Conservation (phyloP, 1,140 invertebrate species). For the Atopsyche davidsoni region DNA sequence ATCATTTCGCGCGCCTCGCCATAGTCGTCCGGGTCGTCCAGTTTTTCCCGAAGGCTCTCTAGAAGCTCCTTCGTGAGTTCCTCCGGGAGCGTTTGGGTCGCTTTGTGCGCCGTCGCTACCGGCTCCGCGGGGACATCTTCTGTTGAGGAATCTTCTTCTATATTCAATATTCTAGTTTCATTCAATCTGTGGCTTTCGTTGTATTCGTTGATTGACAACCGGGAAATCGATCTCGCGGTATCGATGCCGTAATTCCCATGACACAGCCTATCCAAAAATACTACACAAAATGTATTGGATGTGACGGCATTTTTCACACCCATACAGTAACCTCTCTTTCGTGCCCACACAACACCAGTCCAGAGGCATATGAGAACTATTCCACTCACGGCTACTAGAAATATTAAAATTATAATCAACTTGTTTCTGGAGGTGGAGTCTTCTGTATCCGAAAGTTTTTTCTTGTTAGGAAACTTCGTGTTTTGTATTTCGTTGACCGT, state of each 20-base stretch:
- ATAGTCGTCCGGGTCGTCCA: slow-evolving; percentile 67
- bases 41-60: slow-evolving; percentile 58
- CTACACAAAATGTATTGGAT: slow-evolving; percentile 19
- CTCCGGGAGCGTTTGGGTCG: slow-evolving; percentile 65
- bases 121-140: slow-evolving; percentile 38
- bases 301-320: slow-evolving; percentile 23
- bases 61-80: slow-evolving; percentile 69
- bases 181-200: slow-evolving; percentile 52
- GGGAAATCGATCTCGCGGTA: slow-evolving; percentile 54
- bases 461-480: slow-evolving; percentile 43
- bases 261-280: slow-evolving; percentile 30
- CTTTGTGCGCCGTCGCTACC: slow-evolving; percentile 56
- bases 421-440: slow-evolving; percentile 11
- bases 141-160: slow-evolving; percentile 41
- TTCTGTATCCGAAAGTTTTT: slow-evolving; percentile 30
- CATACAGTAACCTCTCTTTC: slow-evolving; percentile 16
- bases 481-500: slow-evolving; percentile 40
- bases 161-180: slow-evolving; percentile 41
- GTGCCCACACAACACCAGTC: slow-evolving; percentile 13
- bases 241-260: slow-evolving; percentile 35
- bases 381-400: slow-evolving; percentile 6
- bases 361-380: slow-evolving; percentile 9
- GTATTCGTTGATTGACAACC: slow-evolving; percentile 58
- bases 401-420: slow-evolving; percentile 34
- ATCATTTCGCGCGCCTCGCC: slow-evolving; percentile 70